Evolutionary conservation across 1,140 invertebrate genomes (phyloP).

Genomic region (Chelonus insularis): DNA sequence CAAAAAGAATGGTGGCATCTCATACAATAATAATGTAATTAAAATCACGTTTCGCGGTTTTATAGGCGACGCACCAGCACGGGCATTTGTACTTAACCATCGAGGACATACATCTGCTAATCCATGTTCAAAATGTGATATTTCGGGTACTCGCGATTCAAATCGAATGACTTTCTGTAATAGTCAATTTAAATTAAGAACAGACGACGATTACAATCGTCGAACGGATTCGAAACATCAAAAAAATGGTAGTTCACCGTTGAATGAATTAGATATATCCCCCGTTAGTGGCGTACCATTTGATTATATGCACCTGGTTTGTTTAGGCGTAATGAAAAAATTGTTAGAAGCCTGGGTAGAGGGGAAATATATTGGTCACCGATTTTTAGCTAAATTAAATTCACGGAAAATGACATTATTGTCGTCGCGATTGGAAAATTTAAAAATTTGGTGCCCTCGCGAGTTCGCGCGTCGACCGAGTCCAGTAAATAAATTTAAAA

Average conservation of each 20-base stretch:
- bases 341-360: slow-evolving; percentile 7
- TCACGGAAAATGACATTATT: too few relatives aligned
- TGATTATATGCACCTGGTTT: slow-evolving; percentile 31
- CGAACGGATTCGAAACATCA: slow-evolving; percentile 20
- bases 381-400: too few relatives aligned
- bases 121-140: too few relatives aligned
- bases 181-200: too few relatives aligned
- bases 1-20: slow-evolving; percentile 11
- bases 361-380: slow-evolving; percentile 5
- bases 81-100: too few relatives aligned
- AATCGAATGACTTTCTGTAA: too few relatives aligned
- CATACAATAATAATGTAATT: neutral
- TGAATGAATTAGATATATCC: slow-evolving; percentile 12
- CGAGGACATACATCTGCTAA: too few relatives aligned
- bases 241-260: slow-evolving; percentile 13
- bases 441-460: slow-evolving; percentile 14
- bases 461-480: slow-evolving; percentile 25
- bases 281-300: slow-evolving; percentile 22
- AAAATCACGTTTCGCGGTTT: slow-evolving; percentile 18
- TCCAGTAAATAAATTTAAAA: neutral
- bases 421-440: slow-evolving; percentile 12
- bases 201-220: slow-evolving; percentile 17
- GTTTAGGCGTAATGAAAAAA: slow-evolving; percentile 18
- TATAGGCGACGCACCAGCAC: slow-evolving; percentile 28
- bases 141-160: too few relatives aligned